phyloP scores from a whole-genome alignment of 2,113 vertebrate genomes.

The Ciconia stormi region DNA sequence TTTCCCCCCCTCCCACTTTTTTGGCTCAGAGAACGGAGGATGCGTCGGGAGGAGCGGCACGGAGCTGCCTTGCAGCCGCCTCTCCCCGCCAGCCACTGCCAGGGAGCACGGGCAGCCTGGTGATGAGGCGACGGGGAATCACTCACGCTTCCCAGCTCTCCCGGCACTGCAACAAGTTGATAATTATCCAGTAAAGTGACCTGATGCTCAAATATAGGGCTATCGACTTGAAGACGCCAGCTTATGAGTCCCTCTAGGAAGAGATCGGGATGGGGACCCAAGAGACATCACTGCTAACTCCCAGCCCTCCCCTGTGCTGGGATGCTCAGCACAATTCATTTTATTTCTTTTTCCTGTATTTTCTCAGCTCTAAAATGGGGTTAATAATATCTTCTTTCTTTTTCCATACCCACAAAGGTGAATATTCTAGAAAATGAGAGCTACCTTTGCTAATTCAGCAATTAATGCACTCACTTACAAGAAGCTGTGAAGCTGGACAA shows the following conservation, averaged over 20 bases:
- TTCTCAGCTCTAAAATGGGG: not conserved
- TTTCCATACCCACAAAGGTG: not conserved
- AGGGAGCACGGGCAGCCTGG: not conserved
- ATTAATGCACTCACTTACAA: not conserved
- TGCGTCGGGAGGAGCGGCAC: fast-evolving
- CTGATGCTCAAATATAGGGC: not conserved
- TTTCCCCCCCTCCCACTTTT: not conserved
- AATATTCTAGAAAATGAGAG: not conserved
- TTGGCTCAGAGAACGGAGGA: not conserved
- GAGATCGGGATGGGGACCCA: not conserved
- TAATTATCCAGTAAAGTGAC: not conserved
- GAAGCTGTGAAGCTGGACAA: not conserved
- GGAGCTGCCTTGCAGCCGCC: not conserved
- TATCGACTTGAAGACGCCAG: not conserved
- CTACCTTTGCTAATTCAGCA: not conserved
- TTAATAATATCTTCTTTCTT: not conserved
- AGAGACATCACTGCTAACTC: not conserved
- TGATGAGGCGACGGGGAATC: not conserved
- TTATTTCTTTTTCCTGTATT: not conserved
- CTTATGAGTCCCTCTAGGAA: not conserved
- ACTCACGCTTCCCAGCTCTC: not conserved
- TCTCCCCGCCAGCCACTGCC: not conserved
- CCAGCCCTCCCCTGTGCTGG: not conserved
- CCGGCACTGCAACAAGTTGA: not conserved
- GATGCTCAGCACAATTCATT: not conserved